Conservation (phyloP, 2,797 vertebrate genomes). For the Lacerta viridis region DNA sequence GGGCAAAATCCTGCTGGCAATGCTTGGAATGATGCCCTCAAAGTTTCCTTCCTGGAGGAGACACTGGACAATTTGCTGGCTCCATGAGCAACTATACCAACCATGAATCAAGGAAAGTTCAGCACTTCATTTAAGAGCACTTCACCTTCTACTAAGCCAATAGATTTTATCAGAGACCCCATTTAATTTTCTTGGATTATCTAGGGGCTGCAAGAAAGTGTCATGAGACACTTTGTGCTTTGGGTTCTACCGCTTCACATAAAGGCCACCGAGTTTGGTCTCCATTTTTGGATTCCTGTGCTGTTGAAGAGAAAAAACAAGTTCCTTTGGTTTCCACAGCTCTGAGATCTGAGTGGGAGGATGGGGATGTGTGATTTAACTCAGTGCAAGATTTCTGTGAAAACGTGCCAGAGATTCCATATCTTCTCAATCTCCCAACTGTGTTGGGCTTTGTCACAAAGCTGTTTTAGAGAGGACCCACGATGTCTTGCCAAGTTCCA, state of each 20-base stretch:
- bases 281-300: slow-evolving; percentile 45
- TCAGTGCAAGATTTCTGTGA: slow-evolving; percentile 65
- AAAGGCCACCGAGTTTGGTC: slow-evolving; percentile 62
- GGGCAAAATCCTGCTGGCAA: slow-evolving; percentile 62
- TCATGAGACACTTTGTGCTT: slow-evolving; percentile 34
- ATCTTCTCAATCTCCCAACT: slow-evolving; percentile 34
- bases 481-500: slow-evolving; percentile 45
- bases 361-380: slow-evolving; percentile 71
- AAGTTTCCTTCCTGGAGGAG: not conserved
- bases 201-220: not conserved
- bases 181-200: not conserved
- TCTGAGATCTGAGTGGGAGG: slow-evolving; percentile 51
- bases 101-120: not conserved
- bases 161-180: too few relatives aligned
- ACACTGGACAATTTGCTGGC: not conserved
- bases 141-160: too few relatives aligned
- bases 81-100: not conserved
- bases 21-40: not conserved
- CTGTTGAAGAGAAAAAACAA: slow-evolving; percentile 58
- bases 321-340: slow-evolving; percentile 17
- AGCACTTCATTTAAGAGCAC: too few relatives aligned
- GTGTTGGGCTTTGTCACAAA: slow-evolving; percentile 61
- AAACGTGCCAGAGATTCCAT: slow-evolving; percentile 57
- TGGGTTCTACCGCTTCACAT: slow-evolving; percentile 54
- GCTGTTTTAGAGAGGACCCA: slow-evolving; percentile 28